Base-by-base conservation (phyloP, 2,113 vertebrate species). In the Symphodus melops region DNA sequence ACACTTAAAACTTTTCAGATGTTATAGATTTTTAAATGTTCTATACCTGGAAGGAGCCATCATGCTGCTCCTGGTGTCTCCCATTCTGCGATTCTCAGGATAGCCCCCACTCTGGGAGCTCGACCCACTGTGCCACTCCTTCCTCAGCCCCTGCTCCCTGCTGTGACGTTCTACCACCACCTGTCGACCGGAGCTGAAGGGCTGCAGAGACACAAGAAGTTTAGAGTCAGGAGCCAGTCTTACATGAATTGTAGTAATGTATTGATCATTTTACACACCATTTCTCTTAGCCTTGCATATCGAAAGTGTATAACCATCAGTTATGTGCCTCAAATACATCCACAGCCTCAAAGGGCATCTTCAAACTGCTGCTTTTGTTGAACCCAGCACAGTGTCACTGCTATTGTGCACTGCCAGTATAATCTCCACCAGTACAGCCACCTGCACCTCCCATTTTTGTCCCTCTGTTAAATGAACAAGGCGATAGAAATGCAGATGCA, bases 61-160 rank as follows among this genome's bases (percentile, higher is more conserved):
- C 93, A 97, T 95, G 93, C 95, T 91, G 79, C 96, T 92, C 8
- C 97, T 94, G 66, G 89, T 92, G 23, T 97, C 95, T 62, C 93
- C 94, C 92, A 98, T 95, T 69, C 97, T 92, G 72, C 96, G 94
- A 8, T 92, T 90, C 41, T 97, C 95, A 1, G 95, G 88, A 64
- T 96, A 98, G 11, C 95, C 90, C 1, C 95, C 93, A 0, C 95
- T 94, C 73, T 97, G 97, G 20, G 97, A 95, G 62, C 94, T 86
- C 0, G 95, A 95, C 1, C 95, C 94, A 1, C 96, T 93, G 0
- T 98, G 97, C 97, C 97, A 99, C 10, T 97, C 97, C 91, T 98
- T 99, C 79, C 97, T 95, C 89, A 96, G 94, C 75, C 95, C 97
- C 81, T 75, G 94, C 52, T 98, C 97, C 41, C 97, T 93, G 71